Base-by-base conservation (phyloP, 2,888 invertebrate genomes). In the Crocallis elinguaria region DNA sequence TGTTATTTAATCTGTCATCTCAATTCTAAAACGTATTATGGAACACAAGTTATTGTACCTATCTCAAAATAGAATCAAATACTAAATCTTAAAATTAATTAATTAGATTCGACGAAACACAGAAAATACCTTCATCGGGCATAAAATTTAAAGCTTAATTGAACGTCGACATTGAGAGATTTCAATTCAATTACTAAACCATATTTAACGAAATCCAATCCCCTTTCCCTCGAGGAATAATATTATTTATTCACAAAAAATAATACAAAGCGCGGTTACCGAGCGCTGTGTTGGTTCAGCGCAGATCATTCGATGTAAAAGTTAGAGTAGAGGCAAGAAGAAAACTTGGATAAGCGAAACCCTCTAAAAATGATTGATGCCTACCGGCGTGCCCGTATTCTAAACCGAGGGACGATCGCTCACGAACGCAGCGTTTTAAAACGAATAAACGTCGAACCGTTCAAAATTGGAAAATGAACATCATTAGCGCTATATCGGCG, bases 281-380 rank as follows among this genome's bases (percentile, higher is more conserved):
- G 77, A 77, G 77, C 85, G 88, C 83, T 81, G 80, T 86, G 88
- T 90, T 88, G 91, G 88, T 87, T 88, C 85, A 86, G 81, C 80
- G 78, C 82, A 89, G 91, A 91, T 91, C 90, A 88, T 82, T 88
- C 88, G 82, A 87, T 84, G 88, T 80, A 85, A 86, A 88, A 88
- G 86, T 88, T 86, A 75, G 80, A 76, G 79, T 78, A 75, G 82
- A 83, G 82, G 85, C 83, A 82, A 84, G 83, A 86, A 86, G 87
- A 84, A 88, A 90, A 89, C 87, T 88, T 84, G 88, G 89, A 88
- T 88, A 88, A 88, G 83, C 85, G 91, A 92, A 92, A 85, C 92
- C 91, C 91, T 89, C 92, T 86, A 90, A 90, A 88, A 88, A 92
- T 92, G 92, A 92, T 92, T 92, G 92, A 92, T 92, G 92, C 88